A percentile compares a stretch with the other conserved stretches of the same genome.
phyloP scores from a whole-genome alignment of 2,888 invertebrate species.

The Biston stratarius region DNA sequence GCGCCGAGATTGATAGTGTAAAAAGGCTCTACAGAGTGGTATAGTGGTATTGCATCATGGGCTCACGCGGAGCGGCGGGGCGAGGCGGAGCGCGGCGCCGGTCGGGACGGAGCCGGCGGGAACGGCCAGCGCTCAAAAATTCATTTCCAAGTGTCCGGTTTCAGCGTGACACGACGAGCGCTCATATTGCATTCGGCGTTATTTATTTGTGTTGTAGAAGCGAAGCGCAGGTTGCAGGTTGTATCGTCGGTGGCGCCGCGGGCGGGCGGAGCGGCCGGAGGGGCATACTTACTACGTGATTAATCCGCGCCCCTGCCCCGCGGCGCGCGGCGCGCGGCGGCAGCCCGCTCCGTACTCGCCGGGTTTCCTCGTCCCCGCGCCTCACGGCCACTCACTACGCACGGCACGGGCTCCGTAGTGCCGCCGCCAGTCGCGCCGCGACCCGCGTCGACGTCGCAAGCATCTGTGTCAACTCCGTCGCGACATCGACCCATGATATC shows the following conservation, averaged over 20 bases:
- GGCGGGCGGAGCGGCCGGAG: constrained; percentile 66
- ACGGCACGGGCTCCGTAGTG: constrained; percentile 78
- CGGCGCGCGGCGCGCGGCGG: constrained; percentile 59
- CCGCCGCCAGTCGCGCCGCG: constrained; percentile 83
- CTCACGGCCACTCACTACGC: constrained; percentile 86
- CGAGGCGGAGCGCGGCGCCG: constrained; percentile 29
- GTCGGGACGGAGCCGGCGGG: constrained; percentile 65
- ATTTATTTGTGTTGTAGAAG: constrained; percentile 85
- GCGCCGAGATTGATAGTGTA: constrained; percentile 62
- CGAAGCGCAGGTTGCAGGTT: constrained; percentile 82
- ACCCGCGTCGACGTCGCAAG: constrained; percentile 80
- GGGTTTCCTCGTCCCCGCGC: constrained; percentile 87
- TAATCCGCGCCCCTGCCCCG: constrained; percentile 74
- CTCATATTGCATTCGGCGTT: constrained; percentile 75
- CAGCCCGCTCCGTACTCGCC: constrained; percentile 82
- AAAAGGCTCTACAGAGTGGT: constrained; percentile 49
- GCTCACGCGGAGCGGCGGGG: constrained; percentile 56
- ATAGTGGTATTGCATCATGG: constrained; percentile 68
- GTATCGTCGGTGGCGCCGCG: constrained; percentile 63
- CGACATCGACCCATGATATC: constrained; percentile 70
- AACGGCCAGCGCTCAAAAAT: constrained; percentile 74
- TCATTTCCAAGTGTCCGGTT: constrained; percentile 84
- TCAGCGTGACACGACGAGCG: constrained; percentile 82
- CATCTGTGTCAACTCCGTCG: constrained; percentile 50
- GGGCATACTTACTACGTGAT: constrained; percentile 86